phyloP scores from a whole-genome alignment of 2,113 vertebrate species.

The Serilophus lunatus region DNA sequence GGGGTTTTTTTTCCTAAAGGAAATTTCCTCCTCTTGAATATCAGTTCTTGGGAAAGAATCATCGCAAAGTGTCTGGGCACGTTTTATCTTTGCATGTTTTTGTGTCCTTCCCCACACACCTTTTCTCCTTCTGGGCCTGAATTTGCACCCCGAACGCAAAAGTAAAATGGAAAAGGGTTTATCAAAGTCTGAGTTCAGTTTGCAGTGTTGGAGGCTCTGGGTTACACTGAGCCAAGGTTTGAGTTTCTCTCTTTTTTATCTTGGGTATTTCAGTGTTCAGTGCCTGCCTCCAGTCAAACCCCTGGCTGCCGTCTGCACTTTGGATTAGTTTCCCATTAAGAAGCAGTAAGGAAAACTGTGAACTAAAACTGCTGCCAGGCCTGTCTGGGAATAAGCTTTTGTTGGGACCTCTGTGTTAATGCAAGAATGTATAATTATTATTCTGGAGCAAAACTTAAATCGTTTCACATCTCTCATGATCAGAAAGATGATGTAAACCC shows the following conservation, averaged over 20 bases:
- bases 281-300: background rate
- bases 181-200: background rate
- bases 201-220: background rate
- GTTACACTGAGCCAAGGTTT: rapidly evolving
- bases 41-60: background rate
- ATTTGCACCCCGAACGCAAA: background rate
- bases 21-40: background rate
- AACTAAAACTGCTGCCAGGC: background rate
- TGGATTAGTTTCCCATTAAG: background rate
- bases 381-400: background rate
- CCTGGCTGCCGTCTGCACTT: background rate
- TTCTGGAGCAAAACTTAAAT: rapidly evolving
- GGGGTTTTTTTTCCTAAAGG: background rate
- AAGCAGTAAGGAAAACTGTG: background rate
- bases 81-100: background rate
- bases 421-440: rapidly evolving
- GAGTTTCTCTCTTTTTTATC: background rate
- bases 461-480: rapidly evolving
- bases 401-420: background rate
- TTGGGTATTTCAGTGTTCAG: background rate
- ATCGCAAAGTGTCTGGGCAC: background rate
- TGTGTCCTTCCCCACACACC: rapidly evolving
- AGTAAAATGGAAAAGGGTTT: too few relatives aligned
- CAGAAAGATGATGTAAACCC: background rate
- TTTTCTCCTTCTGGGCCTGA: background rate